These are phyloP conservation scores for Rhinoptilus africanus DNA, from an alignment of 2,113 vertebrate genomes.

Conservation along the genomic window DNA sequence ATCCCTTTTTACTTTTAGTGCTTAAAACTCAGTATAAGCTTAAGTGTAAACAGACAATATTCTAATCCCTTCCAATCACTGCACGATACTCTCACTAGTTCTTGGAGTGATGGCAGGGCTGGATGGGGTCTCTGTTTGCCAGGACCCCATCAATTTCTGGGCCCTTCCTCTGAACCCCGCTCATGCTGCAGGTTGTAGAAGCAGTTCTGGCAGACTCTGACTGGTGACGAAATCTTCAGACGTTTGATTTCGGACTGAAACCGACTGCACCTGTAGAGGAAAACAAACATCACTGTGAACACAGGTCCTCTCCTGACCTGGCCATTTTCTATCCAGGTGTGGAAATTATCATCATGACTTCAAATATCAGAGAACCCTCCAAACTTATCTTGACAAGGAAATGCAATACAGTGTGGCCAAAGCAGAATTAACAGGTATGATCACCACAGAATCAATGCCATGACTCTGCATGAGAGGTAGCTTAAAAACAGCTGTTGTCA, in stretches of 20 bases:
- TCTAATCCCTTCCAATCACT: background rate
- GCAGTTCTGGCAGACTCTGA: conserved; percentile 98
- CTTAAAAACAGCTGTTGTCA: background rate
- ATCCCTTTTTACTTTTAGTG: conserved; percentile 74
- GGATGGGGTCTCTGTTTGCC: background rate
- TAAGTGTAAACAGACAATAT: conserved; percentile 62
- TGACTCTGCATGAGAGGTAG: background rate
- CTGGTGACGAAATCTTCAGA: conserved; percentile 96
- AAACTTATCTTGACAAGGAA: background rate
- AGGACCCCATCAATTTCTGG: conserved; percentile 78
- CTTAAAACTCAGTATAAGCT: conserved; percentile 55
- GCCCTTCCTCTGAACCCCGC: conserved; percentile 82
- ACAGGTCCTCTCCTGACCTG: fast-evolving
- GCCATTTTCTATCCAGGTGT: background rate
- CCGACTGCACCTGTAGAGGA: conserved; percentile 87
- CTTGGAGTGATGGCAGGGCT: background rate
- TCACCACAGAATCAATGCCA: background rate
- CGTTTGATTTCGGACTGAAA: conserved; percentile 98
- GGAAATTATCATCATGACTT: background rate
- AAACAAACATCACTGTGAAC: background rate
- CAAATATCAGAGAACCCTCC: background rate
- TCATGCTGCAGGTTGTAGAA: conserved; percentile 96
- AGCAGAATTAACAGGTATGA: background rate
- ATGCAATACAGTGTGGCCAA: background rate
- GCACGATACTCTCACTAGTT: background rate